A percentile compares a stretch with the other conserved stretches of the same genome.
Evolutionary conservation across 2,113 vertebrate genomes (phyloP).

Genomic region (Oreotrochilus melanogaster): DNA sequence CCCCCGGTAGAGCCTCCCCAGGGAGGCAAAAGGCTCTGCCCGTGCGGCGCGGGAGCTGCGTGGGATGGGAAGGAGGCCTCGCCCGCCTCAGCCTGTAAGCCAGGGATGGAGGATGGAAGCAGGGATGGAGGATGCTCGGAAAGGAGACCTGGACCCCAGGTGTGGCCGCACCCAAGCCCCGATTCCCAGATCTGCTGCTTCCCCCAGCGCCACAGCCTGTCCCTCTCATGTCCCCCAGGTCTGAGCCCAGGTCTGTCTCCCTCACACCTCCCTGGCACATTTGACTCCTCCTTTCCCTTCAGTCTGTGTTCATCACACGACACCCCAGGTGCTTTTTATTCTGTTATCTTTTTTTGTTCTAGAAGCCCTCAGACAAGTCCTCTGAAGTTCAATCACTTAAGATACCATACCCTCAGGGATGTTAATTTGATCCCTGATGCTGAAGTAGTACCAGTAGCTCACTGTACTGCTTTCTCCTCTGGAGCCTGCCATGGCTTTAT

Average conservation of each 20-base stretch:
- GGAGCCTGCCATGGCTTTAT: not conserved
- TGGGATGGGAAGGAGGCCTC: not conserved
- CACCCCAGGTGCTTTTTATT: too few relatives aligned
- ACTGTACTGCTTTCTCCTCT: not conserved
- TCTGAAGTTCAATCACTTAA: not conserved
- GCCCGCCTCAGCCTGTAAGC: not conserved
- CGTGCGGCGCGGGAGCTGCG: not conserved
- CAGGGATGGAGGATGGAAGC: rapidly evolving
- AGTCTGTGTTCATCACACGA: too few relatives aligned
- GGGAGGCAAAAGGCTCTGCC: not conserved
- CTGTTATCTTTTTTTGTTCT: not conserved
- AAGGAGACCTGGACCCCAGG: rapidly evolving
- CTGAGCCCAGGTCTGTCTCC: not conserved
- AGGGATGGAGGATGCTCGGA: rapidly evolving
- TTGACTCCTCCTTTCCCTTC: not conserved
- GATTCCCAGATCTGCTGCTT: not conserved
- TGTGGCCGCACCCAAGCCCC: not conserved
- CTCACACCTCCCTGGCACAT: rapidly evolving
- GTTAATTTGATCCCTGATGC: not conserved
- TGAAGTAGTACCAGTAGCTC: not conserved
- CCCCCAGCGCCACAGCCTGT: rapidly evolving
- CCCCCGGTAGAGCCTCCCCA: not conserved
- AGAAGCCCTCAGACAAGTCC: not conserved
- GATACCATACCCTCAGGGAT: not conserved
- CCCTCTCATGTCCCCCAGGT: rapidly evolving